Conservation (phyloP, 2,113 vertebrate genomes). For the Rhagologus leucostigma region DNA sequence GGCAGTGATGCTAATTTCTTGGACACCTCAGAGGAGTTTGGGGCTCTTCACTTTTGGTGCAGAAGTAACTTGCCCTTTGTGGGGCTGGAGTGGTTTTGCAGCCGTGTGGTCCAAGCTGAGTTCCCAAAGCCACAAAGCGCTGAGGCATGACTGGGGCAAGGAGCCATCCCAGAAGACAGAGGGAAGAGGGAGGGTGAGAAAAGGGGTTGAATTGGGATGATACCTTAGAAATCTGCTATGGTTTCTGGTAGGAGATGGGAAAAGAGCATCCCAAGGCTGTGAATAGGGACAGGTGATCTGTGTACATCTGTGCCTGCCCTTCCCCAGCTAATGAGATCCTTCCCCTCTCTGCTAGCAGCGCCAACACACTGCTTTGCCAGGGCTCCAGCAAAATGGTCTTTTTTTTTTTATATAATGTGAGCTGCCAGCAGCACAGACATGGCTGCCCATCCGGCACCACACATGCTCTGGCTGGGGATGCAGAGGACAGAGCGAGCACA, state of each 20-base stretch:
- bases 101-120: background rate
- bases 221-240: background rate
- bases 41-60: background rate
- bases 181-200: background rate
- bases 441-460: background rate
- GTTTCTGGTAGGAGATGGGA: background rate
- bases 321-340: background rate
- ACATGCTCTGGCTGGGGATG: background rate
- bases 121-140: background rate
- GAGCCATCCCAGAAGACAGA: background rate
- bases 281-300: background rate
- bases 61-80: background rate
- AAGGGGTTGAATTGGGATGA: background rate
- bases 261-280: background rate
- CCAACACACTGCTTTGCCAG: background rate
- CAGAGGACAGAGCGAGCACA: accelerated
- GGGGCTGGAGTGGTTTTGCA: background rate
- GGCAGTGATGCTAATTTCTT: background rate
- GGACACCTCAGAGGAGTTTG: accelerated
- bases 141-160: background rate
- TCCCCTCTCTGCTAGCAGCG: background rate
- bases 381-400: background rate
- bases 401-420: background rate
- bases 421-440: background rate
- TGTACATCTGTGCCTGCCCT: background rate